Evolutionary conservation across 2,888 invertebrate species (phyloP), one percentile per base, ranked within the genome.

Genomic region (Ptychoptera albimana): DNA sequence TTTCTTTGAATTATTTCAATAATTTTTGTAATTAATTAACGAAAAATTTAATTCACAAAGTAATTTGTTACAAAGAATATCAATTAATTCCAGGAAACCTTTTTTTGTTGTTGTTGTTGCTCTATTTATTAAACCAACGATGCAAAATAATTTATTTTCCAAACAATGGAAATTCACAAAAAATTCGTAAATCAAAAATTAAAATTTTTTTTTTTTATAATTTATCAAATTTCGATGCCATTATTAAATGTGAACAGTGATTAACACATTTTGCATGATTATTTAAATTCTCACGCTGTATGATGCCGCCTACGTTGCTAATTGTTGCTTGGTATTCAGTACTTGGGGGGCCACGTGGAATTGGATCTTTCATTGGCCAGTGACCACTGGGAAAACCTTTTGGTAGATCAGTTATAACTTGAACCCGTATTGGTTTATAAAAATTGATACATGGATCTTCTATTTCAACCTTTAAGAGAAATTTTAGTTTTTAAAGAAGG

Each of bases 321-420:
- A 63, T 60, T 2, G 60, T 58, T 45, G 61, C 63, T 60, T 61
- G 61, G 42, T 64, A 64, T 45, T 64, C 64, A 4, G 56, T 53
- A 40, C 61, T 56, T 45, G 53, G 56, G 8, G 57, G 54, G 42
- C 52, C 50, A 32, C 57, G 61, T 0, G 52, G 46, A 14, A 49
- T 50, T 1, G 34, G 13, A n/a, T 48, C 48, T 32, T 48, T 49
- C 4, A 48, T 39, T 23, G 54, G 54, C 61, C 61, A 63, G 41
- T 63, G 61, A 59, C 46, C 54, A 58, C 40, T 56, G 55, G 41
- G 12, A 12, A 38, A 38, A 7, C 16, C 9, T 9, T 23, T 15
- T 23, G 38, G 38, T 5, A 38, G 2, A 16, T 4, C 7, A 11
- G 16, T 16, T 2, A 38, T 38, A 38, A 5, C 2, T 10, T 15